A percentile compares a stretch with the other conserved stretches of the same genome.
Conservation (phyloP, 2,888 invertebrate species). For the Parnassius apollo region DNA sequence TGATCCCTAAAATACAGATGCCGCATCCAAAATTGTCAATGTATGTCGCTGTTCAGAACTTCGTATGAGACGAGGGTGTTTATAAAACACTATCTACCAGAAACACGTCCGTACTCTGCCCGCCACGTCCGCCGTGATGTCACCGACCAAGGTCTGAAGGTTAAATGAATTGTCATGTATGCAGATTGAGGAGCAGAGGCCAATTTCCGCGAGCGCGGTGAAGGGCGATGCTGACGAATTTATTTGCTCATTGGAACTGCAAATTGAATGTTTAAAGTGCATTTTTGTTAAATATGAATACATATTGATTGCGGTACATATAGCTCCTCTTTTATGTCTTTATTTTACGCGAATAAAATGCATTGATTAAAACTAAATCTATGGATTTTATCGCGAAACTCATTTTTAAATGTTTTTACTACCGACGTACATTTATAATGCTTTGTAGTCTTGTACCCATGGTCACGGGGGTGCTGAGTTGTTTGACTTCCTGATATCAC, state of each 20-base stretch:
- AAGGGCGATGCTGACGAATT: constrained; percentile 36
- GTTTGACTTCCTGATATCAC: too few species aligned
- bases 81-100: constrained; percentile 36
- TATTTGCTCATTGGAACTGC: constrained; percentile 29
- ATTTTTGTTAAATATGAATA: constrained; percentile 4
- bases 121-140: constrained; percentile 37
- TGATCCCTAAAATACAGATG: constrained; percentile 7
- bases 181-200: constrained; percentile 36
- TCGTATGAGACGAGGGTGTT: constrained; percentile 37
- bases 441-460: too few species aligned
- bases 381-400: too few species aligned
- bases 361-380: too few species aligned
- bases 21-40: constrained; percentile 30
- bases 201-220: constrained; percentile 34
- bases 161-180: constrained; percentile 52
- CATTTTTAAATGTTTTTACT: too few species aligned
- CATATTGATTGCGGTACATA: background rate
- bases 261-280: constrained; percentile 24
- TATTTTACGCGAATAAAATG: too few species aligned
- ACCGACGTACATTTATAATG: too few species aligned
- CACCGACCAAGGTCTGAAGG: constrained; percentile 55
- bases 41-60: background rate
- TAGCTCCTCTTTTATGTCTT: too few species aligned
- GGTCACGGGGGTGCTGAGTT: too few species aligned
- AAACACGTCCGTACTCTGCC: constrained; percentile 28